Base-by-base conservation (phyloP, 2,888 invertebrate genomes). In the Noctua pronuba region DNA sequence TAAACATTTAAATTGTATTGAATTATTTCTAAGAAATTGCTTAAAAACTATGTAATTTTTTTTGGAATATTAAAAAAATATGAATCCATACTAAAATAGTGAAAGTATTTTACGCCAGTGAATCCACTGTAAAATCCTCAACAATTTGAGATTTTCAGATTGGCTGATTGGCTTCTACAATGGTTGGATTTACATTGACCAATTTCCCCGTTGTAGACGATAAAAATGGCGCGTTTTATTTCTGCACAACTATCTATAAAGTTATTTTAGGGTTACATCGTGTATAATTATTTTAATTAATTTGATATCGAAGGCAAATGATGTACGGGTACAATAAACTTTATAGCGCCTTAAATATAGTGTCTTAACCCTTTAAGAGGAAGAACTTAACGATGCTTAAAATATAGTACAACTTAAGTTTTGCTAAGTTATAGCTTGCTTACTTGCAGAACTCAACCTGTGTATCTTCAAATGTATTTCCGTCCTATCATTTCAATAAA, bases 271-370 rank as follows among this genome's bases (percentile, higher is more conserved):
- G 44, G 8, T 75, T 46, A 75, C 5, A 21, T 62, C 18, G 11
- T 49, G 21, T 60, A 16, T 28, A 52, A 73, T 60, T 75, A 82
- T 18, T 69, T 71, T 24, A 78, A 52, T 77, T 49, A 46, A 62
- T 49, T 68, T n/a, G n/a, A 58, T 71, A 70, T n/a, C 18, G 10
- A 68, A 66, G 21, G 79, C 83, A 84, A 85, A 84, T 71, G 84
- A 84, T 84, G 84, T 58, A 83, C 35, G 71, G 77, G 84, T 84
- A 84, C 84, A 84, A 84, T 84, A 86, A 84, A 83, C 46, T 52
- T 55, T 38, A 71, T 83, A 84, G 79, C 62, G 73, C 64, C 24
- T 64, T 74, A n/a, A n/a, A n/a, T n/a, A n/a, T n/a, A 66, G 38
- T 60, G 10, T 82, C 55, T 55, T 21, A 64, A 35, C 65, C 44